phyloP scores from a whole-genome alignment of 2,113 vertebrate species.

The Lepidiolamprologus cunningtoni region DNA sequence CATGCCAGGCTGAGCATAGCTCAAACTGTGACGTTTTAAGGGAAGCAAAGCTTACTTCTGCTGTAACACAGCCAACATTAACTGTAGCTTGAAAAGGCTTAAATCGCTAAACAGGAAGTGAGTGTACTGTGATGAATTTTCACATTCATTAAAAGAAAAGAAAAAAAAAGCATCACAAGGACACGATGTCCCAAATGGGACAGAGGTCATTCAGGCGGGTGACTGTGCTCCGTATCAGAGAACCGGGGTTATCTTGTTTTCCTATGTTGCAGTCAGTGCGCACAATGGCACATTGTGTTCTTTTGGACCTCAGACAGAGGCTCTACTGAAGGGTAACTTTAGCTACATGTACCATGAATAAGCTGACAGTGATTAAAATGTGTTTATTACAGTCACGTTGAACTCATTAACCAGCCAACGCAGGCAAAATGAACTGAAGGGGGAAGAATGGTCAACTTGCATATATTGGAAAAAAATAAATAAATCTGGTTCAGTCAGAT shows the following conservation, averaged over 20 bases:
- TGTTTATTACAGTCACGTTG: neutral
- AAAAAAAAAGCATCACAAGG: neutral
- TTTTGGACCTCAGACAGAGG: neutral
- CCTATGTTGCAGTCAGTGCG: neutral
- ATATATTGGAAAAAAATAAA: neutral
- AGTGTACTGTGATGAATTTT: neutral
- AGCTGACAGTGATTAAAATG: neutral
- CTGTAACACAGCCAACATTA: neutral
- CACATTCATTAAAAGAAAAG: neutral
- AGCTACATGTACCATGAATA: neutral
- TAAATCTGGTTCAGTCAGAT: neutral
- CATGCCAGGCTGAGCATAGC: neutral
- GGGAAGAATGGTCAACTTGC: neutral
- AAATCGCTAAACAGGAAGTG: neutral
- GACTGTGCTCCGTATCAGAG: neutral
- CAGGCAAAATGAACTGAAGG: neutral
- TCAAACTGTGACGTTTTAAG: neutral
- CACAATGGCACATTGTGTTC: conserved; percentile 16
- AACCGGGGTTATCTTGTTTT: neutral
- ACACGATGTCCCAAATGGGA: neutral
- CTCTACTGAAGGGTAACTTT: neutral
- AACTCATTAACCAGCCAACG: neutral
- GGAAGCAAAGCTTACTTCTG: neutral
- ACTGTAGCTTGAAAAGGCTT: neutral
- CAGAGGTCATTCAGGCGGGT: neutral